phyloP scores from a whole-genome alignment of 2,888 invertebrate species.

The Corbicula japonica region DNA sequence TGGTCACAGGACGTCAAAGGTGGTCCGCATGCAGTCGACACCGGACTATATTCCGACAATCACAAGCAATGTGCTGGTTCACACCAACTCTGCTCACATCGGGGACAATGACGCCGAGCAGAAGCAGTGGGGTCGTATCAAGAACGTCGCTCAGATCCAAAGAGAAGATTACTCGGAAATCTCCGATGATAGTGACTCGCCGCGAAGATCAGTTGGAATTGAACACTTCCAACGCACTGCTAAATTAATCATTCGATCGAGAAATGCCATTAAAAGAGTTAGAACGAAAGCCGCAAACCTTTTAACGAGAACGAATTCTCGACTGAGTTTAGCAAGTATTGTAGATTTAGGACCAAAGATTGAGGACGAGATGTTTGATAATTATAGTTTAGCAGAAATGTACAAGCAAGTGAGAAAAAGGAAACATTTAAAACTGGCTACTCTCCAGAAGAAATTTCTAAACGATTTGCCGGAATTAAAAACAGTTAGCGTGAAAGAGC shows the following conservation, averaged over 20 bases:
- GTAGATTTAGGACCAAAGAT: conserved; percentile 8
- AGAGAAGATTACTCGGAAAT: conserved; percentile 18
- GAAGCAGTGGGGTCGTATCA: conserved; percentile 56
- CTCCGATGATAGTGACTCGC: background rate
- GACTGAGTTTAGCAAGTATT: no score
- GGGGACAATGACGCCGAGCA: background rate
- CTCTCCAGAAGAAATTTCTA: conserved; percentile 52
- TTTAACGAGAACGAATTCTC: no score
- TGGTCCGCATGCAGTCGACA: conserved; percentile 31
- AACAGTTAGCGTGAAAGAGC: conserved; percentile 49
- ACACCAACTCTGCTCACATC: conserved; percentile 1
- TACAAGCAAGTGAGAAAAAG: conserved; percentile 36
- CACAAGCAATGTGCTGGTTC: conserved; percentile 10
- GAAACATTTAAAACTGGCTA: conserved; percentile 49
- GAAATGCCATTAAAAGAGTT: conserved; percentile 29
- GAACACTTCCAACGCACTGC: conserved; percentile 42
- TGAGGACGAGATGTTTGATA: conserved; percentile 35
- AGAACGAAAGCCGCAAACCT: no score
- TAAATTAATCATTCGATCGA: conserved; percentile 49
- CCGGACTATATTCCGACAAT: conserved; percentile 64
- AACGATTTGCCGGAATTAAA: conserved; percentile 43
- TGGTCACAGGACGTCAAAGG: conserved; percentile 16
- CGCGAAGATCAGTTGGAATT: conserved; percentile 18
- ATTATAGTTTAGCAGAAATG: conserved; percentile 50
- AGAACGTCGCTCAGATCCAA: conserved; percentile 53